phyloP scores from a whole-genome alignment of 2,113 vertebrate genomes.

The Eonycteris spelaea region DNA sequence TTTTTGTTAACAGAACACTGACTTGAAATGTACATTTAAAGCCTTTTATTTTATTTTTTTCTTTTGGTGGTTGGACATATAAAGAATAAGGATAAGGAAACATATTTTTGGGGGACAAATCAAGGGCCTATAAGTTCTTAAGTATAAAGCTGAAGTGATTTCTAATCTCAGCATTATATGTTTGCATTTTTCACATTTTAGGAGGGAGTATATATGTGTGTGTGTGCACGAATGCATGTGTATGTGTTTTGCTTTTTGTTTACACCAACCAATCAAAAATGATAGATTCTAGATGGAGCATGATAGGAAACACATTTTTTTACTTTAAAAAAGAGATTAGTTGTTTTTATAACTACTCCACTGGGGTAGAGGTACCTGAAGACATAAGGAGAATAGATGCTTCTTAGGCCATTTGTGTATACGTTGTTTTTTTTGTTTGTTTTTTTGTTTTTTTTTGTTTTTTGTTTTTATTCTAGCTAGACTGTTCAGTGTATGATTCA shows the following conservation, averaged over 20 bases:
- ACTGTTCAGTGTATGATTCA: conserved; percentile 73
- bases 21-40: conserved; percentile 74
- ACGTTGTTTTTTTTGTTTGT: conserved; percentile 55
- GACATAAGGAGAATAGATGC: conserved; percentile 60
- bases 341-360: conserved; percentile 56
- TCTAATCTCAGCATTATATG: conserved; percentile 66
- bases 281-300: conserved; percentile 65
- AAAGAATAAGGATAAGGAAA: conserved; percentile 71
- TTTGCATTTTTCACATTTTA: conserved; percentile 78
- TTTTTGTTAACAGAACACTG: conserved; percentile 79
- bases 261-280: conserved; percentile 75
- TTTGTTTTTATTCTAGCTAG: conserved; percentile 32
- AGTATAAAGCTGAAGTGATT: conserved; percentile 75
- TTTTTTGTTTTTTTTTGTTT: conserved; percentile 57
- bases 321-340: conserved; percentile 57
- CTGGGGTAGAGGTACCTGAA: conserved; percentile 45
- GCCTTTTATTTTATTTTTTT: conserved; percentile 47
- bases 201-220: conserved; percentile 7
- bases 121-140: conserved; percentile 64
- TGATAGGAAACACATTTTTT: conserved; percentile 71
- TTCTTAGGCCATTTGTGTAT: conserved; percentile 69
- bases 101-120: conserved; percentile 23
- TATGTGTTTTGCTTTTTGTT: conserved; percentile 67
- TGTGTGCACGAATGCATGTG: conserved; percentile 54
- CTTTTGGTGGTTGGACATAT: conserved; percentile 70